Evolutionary conservation across 2,797 vertebrate genomes (phyloP), one percentile per base, ranked within the genome.

Genomic region (Pteronotus mesoamericanus): DNA sequence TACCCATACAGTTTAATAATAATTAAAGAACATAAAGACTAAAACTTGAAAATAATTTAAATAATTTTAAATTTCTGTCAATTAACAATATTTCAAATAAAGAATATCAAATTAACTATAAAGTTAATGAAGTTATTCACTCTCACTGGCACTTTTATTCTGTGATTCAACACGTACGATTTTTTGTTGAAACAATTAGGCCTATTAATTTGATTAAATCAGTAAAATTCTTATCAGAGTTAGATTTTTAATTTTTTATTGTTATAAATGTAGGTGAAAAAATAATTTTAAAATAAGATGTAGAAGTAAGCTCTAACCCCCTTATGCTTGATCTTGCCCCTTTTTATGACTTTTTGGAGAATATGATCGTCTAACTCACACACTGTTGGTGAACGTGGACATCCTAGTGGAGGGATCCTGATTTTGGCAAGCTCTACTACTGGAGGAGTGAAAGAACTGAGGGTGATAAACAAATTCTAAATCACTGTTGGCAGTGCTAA

Each of bases 361-460:
- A 55, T 37, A 26, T n/a, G 57, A 46, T 19, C 59, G 53, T 29
- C 26, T 21, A 72, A 72, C 51, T 86, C 18, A 77, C 12, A 74
- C 1, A 14, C 9, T 26, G 26, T 37, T 39, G 10, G 0, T 77
- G 37, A 72, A 1, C 2, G 0, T 29, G 55, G 37, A 37, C 29
- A 5, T 39, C 29, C 22, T 0, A 61, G 8, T 22, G 5, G 34
- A 61, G 3, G 34, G 71, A 51, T 37, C 8, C n/a, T 1, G 59
- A n/a, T 39, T 2, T 10, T 0, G 0, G 39, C 0, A 10, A 39
- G 6, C 6, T n/a, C 14, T 46, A 29, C 7, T 66, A 32, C 64
- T 37, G 29, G 5, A 26, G 15, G 12, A 55, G 3, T 3, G 10
- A 18, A 82, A 6, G 29, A 53, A 71, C 42, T n/a, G 10, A 59